Conservation (phyloP, 1,140 invertebrate genomes). For the Drosophila eugracilis region DNA sequence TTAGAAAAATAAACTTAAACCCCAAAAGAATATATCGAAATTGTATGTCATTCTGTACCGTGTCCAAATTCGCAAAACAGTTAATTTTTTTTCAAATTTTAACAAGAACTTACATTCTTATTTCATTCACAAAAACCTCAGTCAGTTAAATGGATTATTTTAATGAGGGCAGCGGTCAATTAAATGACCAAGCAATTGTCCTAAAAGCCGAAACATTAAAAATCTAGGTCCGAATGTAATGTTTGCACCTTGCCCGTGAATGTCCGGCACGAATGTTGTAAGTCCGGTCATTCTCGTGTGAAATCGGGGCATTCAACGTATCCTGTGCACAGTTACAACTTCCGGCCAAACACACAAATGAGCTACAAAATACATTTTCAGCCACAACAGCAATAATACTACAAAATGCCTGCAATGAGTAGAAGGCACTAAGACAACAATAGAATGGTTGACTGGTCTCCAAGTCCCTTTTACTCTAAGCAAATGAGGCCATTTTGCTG, state of each 20-base stretch:
- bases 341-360: conserved; percentile 71
- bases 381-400: conserved; percentile 28
- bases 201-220: conserved; percentile 23
- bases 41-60: no score
- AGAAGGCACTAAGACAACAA: conserved; percentile 30
- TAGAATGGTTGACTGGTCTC: conserved; percentile 36
- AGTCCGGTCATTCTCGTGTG: conserved; percentile 33
- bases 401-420: conserved; percentile 36
- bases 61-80: no score
- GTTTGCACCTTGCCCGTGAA: conserved; percentile 38
- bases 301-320: conserved; percentile 44
- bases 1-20: no score
- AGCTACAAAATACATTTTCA: conserved; percentile 52
- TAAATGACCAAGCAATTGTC: conserved; percentile 17
- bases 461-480: conserved; percentile 26
- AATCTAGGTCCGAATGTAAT: conserved; percentile 29
- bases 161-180: conserved; percentile 1
- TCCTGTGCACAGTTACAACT: conserved; percentile 60
- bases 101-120: neutral
- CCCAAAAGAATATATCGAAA: no score
- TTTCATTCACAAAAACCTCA: neutral
- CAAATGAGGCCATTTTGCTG: conserved; percentile 51
- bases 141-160: neutral
- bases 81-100: no score
- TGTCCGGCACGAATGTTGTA: conserved; percentile 30